phyloP scores from a whole-genome alignment of 2,113 vertebrate species.

The Lipophrys pholis region DNA sequence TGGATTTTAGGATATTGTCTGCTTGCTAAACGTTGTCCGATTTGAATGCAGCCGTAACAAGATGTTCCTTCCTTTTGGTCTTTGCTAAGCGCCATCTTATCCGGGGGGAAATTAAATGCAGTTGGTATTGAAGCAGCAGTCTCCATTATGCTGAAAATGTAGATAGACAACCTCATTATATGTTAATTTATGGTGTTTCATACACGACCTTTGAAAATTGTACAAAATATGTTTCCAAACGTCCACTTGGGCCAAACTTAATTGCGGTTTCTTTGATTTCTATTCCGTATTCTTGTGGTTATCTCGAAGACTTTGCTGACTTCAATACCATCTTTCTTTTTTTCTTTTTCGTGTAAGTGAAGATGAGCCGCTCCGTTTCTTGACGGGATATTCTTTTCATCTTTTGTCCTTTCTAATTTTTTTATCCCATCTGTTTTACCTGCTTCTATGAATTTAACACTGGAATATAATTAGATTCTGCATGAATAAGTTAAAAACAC shows the following conservation, averaged over 20 bases:
- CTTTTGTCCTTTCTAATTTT: neutral
- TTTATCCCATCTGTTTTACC: constrained; percentile 5
- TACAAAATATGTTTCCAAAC: neutral
- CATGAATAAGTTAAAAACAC: constrained; percentile 24
- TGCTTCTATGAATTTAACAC: neutral
- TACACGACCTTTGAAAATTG: neutral
- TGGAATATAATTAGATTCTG: constrained; percentile 12
- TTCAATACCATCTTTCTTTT: constrained; percentile 18
- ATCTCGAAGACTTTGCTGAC: constrained; percentile 24
- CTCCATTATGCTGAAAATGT: neutral
- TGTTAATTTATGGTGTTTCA: neutral
- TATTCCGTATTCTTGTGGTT: too few species aligned
- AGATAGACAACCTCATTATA: neutral
- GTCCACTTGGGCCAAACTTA: neutral
- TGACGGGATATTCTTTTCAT: neutral
- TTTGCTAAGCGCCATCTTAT: neutral
- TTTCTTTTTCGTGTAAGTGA: neutral
- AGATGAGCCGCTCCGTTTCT: neutral
- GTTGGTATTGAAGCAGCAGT: constrained; percentile 30
- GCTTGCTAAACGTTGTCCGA: neutral
- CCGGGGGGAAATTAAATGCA: constrained; percentile 9
- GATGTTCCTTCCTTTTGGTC: neutral
- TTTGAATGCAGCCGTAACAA: constrained; percentile 4
- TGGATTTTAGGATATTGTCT: constrained; percentile 2
- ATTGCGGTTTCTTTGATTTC: neutral